Base-by-base conservation (phyloP, 2,888 invertebrate species). In the Trachelus iudaicus region DNA sequence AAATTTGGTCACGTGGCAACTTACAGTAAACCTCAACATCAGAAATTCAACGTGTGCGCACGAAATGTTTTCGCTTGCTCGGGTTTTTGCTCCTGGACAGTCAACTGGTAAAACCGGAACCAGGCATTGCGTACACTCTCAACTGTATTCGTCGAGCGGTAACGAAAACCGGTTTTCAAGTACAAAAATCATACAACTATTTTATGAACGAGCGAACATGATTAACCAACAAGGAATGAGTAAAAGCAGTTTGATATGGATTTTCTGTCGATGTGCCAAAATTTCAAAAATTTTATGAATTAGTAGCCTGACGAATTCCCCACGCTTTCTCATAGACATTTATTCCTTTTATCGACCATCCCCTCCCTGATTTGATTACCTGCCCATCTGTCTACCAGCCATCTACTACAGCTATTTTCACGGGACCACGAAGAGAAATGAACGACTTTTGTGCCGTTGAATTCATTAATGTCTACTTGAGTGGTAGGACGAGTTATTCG, bases 21-120 rank as follows among this genome's bases (percentile, higher is more conserved):
- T 56, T 56, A 56, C 56, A 23, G 15, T 56, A 56, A 15, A 56
- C 23, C 15, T 56, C 23, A 9, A 56, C 23, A 56, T 56, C 23
- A 9, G 9, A 15, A 9, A 56, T 23, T 6, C 56, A 56, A 23
- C 56, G 56, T 56, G 23, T 2, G 56, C 23, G 9, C 23, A 56
- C 23, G 9, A 56, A 23, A 56, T 56, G 56, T 56, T 56, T 56
- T 56, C 23, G 23, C 56, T 23, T 56, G 56, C 56, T 56, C 56
- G 56, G 56, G 56, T 71, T 71, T 71, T 71, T 71, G 71, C 33
- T 71, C 71, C 31, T 31, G 31, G 31, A 71, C 71, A 71, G 71
- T 34, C 71, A 71, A 71, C 71, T 71, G 31, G 71, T 71, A 71
- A 71, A 31, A 71, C 71, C 71, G 71, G 71, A 71, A 71, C 71